These are phyloP conservation scores for Antrozous pallidus DNA, from an alignment of 2,797 vertebrate genomes.

Conservation along the genomic window DNA sequence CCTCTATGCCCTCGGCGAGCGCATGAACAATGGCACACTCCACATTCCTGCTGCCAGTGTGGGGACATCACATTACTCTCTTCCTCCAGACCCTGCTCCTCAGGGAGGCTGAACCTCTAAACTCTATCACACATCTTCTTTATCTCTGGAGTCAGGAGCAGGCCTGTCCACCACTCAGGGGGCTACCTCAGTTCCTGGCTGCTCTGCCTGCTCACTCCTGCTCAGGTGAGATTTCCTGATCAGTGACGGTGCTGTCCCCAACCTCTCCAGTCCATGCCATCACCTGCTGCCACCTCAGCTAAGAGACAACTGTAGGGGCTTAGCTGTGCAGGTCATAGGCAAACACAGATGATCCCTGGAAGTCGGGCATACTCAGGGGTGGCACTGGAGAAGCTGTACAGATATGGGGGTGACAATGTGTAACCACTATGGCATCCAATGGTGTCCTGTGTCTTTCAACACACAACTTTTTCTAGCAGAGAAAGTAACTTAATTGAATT, in stretches of 20 bases:
- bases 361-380: accelerated
- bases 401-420: accelerated
- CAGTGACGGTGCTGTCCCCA: accelerated
- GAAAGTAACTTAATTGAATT: neutral
- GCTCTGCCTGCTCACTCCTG: too few species aligned
- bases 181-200: accelerated
- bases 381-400: accelerated
- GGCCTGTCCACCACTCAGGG: accelerated
- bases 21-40: accelerated
- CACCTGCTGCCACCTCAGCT: accelerated
- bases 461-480: neutral
- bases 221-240: accelerated
- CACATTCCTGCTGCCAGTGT: neutral
- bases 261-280: neutral
- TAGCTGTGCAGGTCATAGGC: neutral
- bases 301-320: neutral
- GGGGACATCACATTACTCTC: accelerated
- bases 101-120: neutral
- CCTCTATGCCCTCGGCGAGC: accelerated
- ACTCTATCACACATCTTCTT: accelerated
- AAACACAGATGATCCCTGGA: neutral
- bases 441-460: accelerated
- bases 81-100: neutral
- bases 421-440: accelerated
- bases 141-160: neutral